phyloP scores from a whole-genome alignment of 2,113 vertebrate genomes.

The Pachyramphus minor region DNA sequence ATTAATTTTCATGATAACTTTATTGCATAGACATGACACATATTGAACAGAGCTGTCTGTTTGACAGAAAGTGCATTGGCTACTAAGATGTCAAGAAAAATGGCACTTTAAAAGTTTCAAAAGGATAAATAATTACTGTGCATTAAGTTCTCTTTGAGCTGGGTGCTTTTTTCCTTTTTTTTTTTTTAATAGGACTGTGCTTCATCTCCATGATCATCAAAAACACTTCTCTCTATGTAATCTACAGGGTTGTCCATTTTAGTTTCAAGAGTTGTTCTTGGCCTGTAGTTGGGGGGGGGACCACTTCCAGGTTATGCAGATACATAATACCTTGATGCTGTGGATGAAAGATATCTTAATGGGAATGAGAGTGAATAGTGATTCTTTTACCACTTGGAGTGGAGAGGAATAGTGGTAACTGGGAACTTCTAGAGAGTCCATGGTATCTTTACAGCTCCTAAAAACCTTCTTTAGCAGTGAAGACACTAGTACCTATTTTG shows the following conservation, averaged over 20 bases:
- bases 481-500: neutral
- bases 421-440: neutral
- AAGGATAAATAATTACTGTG: neutral
- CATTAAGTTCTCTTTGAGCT: neutral
- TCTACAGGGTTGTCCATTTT: neutral
- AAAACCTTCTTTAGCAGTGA: neutral
- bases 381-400: neutral
- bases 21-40: neutral
- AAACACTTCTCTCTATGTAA: neutral
- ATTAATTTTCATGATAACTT: constrained; percentile 25
- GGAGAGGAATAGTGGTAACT: neutral
- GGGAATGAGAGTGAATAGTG: neutral
- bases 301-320: neutral
- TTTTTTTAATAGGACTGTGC: neutral
- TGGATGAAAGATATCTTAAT: neutral
- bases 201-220: neutral
- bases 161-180: fast-evolving
- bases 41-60: neutral
- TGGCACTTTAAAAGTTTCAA: neutral
- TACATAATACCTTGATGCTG: neutral
- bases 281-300: neutral
- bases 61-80: neutral
- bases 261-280: neutral
- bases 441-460: neutral
- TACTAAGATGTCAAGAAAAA: constrained; percentile 1